Conservation (phyloP, 2,113 vertebrate genomes). For the Chaenocephalus aceratus region DNA sequence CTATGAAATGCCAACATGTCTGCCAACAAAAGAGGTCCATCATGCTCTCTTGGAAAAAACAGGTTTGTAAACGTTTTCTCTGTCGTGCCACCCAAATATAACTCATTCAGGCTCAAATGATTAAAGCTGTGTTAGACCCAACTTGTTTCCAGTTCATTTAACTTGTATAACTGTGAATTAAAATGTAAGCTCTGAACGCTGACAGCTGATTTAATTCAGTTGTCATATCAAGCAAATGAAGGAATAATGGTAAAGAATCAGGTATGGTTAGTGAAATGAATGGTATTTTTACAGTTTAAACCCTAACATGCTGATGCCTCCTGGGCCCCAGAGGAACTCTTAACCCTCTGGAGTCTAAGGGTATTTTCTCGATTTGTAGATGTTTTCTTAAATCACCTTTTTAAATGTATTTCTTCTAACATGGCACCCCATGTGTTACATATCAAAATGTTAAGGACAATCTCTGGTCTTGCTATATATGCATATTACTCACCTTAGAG, state of each 20-base stretch:
- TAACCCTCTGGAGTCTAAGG: too few relatives aligned
- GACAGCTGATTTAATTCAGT: not conserved
- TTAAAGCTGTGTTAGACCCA: not conserved
- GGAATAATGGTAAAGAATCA: not conserved
- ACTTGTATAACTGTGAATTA: not conserved
- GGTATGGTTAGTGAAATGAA: not conserved
- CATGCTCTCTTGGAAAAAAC: not conserved
- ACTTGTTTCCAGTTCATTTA: slow-evolving; percentile 1
- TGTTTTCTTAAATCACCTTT: too few relatives aligned
- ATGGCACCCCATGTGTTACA: too few relatives aligned
- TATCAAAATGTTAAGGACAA: too few relatives aligned
- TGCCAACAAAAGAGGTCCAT: not conserved
- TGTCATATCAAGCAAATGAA: not conserved
- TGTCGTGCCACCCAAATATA: not conserved
- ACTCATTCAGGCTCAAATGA: not conserved
- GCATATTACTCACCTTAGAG: too few relatives aligned
- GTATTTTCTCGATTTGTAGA: too few relatives aligned
- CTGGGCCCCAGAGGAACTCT: not conserved
- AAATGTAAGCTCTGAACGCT: not conserved
- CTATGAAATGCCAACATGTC: slow-evolving; percentile 28
- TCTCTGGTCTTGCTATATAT: too few relatives aligned
- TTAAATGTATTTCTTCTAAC: too few relatives aligned
- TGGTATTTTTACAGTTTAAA: not conserved
- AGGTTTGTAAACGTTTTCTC: not conserved
- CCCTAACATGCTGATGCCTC: not conserved